Base-by-base conservation (phyloP, 37 sponge, comb jelly and placozoan genomes). In the Haliclona indistincta region DNA sequence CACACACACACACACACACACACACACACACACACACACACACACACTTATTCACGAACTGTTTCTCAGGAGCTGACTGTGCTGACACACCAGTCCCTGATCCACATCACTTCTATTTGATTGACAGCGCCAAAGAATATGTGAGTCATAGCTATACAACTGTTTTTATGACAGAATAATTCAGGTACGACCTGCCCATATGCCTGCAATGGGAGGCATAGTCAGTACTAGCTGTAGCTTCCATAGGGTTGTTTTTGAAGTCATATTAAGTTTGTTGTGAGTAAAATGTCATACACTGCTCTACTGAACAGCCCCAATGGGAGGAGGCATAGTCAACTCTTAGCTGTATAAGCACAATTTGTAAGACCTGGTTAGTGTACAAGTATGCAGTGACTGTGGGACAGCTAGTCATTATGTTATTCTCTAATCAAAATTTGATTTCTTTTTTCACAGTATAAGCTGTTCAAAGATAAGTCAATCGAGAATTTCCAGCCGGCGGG, bases 21-120 rank as follows among this genome's bases (percentile, higher is more conserved):
- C 10, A 10, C 51, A 17, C 10, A 10, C 10, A 15, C 15, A 47
- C 15, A 17, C 10, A 10, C 15, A 47, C 15, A 47, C 51, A 10
- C 15, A 47, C 51, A 47, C 15, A 47, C 10, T 15, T 47, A 17
- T 15, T 17, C 15, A 17, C 15, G 51, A 47, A 47, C 10, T 47
- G 15, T 47, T 47, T 17, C 29, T 15, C 8, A 76, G 84, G 38
- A 23, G 71, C 49, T 0, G 66, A 76, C 35, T 87, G 88, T 45
- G 20, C 1, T 11, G 28, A 64, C 22, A 29, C 70, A 51, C 81
- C 81, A 22, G 67, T 87, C 6, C 64, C 64, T 4, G 88, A 87
- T 71, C 88, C 88, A 11, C 88, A 87, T 38, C 88, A 87, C 58
- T 87, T 87, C 72, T 47, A 70, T 19, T 19, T 87, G 4, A 77